Conservation (phyloP, 2,888 invertebrate genomes). For the Netelia melanura region DNA sequence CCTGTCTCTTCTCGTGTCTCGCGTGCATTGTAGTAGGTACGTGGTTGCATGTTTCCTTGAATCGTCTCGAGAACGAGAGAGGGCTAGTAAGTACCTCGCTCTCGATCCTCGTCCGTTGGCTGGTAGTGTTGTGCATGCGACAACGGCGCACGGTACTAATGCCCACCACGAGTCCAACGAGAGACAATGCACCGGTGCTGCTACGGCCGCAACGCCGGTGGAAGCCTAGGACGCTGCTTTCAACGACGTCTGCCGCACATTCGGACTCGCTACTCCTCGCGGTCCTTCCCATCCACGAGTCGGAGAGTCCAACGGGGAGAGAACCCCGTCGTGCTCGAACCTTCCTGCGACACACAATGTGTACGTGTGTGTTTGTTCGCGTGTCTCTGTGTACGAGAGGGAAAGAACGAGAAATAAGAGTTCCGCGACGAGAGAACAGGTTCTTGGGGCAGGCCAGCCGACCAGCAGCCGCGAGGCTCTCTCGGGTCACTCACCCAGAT, state of each 20-base stretch:
- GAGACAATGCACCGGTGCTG: constrained; percentile 42
- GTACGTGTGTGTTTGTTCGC: constrained; percentile 22
- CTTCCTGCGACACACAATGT: constrained; percentile 36
- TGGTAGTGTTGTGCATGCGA: neutral
- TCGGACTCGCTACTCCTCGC: neutral
- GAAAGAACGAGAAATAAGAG: constrained; percentile 61
- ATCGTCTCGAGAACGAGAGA: neutral
- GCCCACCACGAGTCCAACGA: constrained; percentile 30
- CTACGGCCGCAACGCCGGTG: neutral
- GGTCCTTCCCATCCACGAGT: neutral
- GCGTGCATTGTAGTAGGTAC: constrained; percentile 26
- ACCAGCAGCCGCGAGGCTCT: constrained; percentile 75
- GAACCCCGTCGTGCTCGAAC: constrained; percentile 11
- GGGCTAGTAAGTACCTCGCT: neutral
- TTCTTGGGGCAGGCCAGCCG: constrained; percentile 76
- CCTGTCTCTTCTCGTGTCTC: constrained; percentile 22
- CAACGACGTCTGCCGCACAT: no score
- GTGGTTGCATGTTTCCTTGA: neutral
- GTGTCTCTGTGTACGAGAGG: constrained; percentile 36
- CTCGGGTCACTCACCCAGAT: constrained; percentile 84
- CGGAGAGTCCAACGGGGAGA: neutral
- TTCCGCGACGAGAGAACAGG: constrained; percentile 79
- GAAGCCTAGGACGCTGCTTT: no score
- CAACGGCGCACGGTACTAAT: constrained; percentile 6
- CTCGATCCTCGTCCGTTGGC: constrained; percentile 30